Base-by-base conservation (phyloP, 2,797 vertebrate species). In the Limosa lapponica region DNA sequence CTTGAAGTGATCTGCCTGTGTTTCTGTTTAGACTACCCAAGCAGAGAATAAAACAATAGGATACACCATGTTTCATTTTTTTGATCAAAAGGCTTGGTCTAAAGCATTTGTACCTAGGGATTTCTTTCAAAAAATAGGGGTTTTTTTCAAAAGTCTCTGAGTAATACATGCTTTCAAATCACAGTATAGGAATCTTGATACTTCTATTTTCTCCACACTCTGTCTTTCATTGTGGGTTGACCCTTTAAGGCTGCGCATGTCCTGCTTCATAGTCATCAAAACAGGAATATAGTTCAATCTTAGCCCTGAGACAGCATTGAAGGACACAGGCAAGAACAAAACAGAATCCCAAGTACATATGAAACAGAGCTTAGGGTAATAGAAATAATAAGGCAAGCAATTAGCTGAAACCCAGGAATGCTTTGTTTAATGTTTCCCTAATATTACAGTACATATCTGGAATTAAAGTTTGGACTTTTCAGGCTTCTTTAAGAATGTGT, bases 71-170 rank as follows among this genome's bases (percentile, higher is more conserved):
- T 67, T 36, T 14, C 16, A 30, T 71, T 67, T 54, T 70, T 70
- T 79, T 5, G 0, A 54, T 73, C 3, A 48, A 65, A 74, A 67
- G 4, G 2, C 2, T 65, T 55, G 3, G 0, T 34, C 20, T 27
- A 36, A 65, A 79, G 13, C 6, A 34, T 72, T 48, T 61, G 1
- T 44, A 48, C 8, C 8, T 12, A 12, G 13, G 32, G 24, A 43
- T 34, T 48, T 75, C 7, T 52, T 74, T 48, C 15, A 55, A 12
- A 54, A 58, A n/a, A 44, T 5, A 19, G 57, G 11, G 3, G 9
- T 1, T 67, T 49, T 62, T 25, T 1, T 3, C 5, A 51, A 46
- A 62, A 36, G 57, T 13, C 11, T 77, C 13, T 34, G 10, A 52
- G 11, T n/a, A 69, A 48, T 2, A 10, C 11, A 11, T 18, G 12